These are phyloP conservation scores for Steromphala cineraria DNA, from an alignment of 2,888 invertebrate species.

Conservation along the genomic window DNA sequence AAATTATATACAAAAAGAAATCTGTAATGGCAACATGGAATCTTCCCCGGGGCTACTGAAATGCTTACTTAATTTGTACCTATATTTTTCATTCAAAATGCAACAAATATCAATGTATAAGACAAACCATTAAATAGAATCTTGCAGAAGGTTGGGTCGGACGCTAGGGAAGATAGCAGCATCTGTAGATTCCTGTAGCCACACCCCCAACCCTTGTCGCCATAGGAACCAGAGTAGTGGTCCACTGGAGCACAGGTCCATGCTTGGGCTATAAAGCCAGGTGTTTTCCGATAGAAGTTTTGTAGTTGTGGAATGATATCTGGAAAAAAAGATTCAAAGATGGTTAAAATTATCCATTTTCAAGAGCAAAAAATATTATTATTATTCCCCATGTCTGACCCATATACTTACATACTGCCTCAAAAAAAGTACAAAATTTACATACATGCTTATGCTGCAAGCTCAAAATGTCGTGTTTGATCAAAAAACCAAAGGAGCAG, in stretches of 20 bases:
- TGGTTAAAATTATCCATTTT: too few species aligned
- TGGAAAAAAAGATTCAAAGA: slow-evolving; percentile 37
- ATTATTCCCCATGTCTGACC: too few species aligned
- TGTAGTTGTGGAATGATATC: slow-evolving; percentile 70
- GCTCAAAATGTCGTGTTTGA: neutral
- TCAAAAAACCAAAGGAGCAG: too few species aligned
- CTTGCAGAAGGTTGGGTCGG: slow-evolving; percentile 83
- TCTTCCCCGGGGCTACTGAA: neutral
- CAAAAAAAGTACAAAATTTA: too few species aligned
- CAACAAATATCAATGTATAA: too few species aligned
- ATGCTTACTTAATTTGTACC: neutral
- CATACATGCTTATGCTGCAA: too few species aligned
- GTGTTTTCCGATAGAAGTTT: slow-evolving; percentile 65
- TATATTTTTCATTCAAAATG: neutral
- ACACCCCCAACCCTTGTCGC: slow-evolving; percentile 94
- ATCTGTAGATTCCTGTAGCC: slow-evolving; percentile 94
- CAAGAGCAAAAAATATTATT: too few species aligned
- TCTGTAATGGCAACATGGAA: too few species aligned
- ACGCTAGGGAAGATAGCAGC: slow-evolving; percentile 88
- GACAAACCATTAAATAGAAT: slow-evolving; percentile 75
- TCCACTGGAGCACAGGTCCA: slow-evolving; percentile 88
- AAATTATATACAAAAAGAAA: too few species aligned
- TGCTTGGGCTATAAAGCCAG: slow-evolving; percentile 81
- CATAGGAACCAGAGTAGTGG: slow-evolving; percentile 91
- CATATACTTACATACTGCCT: too few species aligned